A percentile compares a stretch with the other conserved stretches of the same genome.
Evolutionary conservation across 1,140 invertebrate genomes (phyloP).

Genomic region (Trichomalopsis sarcophagae): DNA sequence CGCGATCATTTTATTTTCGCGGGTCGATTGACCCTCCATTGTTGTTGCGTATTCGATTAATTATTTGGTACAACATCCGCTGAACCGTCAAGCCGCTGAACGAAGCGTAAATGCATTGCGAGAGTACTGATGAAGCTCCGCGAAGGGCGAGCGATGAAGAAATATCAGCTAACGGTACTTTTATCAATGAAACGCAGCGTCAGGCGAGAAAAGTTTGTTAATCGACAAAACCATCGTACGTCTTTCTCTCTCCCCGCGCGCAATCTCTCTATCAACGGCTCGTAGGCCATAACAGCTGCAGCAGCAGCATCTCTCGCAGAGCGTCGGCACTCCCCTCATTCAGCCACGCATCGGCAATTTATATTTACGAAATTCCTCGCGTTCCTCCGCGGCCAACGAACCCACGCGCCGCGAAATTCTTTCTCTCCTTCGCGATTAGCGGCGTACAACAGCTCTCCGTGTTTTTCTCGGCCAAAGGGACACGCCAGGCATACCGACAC

Average conservation of each 20-base stretch:
- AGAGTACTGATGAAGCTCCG: no score
- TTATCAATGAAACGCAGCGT: no score
- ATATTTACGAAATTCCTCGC: slow-evolving; percentile 5
- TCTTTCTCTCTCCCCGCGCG: background rate
- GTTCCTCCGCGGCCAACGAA: background rate
- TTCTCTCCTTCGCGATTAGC: background rate
- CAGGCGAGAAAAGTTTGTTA: no score
- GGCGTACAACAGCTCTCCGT: background rate
- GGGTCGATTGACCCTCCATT: background rate
- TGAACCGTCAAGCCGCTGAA: no score
- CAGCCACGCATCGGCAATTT: background rate
- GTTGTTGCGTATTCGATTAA: no score
- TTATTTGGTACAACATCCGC: no score
- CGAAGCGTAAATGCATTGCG: no score
- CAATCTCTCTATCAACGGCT: background rate
- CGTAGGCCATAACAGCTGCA: background rate
- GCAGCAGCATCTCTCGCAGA: no score
- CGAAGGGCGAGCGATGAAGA: no score
- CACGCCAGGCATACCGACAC: background rate
- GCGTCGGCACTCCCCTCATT: slow-evolving; percentile 1
- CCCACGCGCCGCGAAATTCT: background rate
- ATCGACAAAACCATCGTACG: no score
- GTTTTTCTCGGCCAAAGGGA: background rate
- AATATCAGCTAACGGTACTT: no score
- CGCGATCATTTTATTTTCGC: no score